phyloP scores from a whole-genome alignment of 2,888 invertebrate genomes.

The Stenchaetothrips biformis region DNA sequence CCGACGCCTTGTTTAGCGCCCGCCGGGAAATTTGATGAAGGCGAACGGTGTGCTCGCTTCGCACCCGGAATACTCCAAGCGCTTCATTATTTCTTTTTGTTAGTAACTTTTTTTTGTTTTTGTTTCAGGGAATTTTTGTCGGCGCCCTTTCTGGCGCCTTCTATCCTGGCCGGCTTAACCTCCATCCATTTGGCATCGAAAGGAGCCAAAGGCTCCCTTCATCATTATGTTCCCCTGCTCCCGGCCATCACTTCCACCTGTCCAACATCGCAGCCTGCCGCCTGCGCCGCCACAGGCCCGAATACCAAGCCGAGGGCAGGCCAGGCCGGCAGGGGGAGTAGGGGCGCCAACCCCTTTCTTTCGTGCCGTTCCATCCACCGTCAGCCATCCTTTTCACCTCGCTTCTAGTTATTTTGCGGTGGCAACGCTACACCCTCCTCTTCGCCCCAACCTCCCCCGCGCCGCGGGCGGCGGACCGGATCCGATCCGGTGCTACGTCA shows the following conservation, averaged over 20 bases:
- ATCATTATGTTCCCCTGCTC: background rate
- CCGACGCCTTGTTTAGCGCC: background rate
- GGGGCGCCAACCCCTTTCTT: background rate
- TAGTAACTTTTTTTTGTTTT: background rate
- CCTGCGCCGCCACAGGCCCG: background rate
- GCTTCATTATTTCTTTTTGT: background rate
- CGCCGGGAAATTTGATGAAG: background rate
- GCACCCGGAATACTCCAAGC: background rate
- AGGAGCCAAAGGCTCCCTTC: background rate
- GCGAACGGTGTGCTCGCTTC: background rate
- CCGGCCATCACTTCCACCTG: slow-evolving; percentile 19
- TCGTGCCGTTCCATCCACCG: background rate
- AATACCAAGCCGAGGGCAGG: background rate
- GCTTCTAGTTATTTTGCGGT: background rate
- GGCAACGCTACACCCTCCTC: no score
- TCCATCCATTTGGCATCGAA: background rate
- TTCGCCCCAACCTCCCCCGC: background rate
- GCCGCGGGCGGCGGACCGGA: background rate
- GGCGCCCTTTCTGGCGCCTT: background rate
- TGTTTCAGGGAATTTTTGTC: background rate
- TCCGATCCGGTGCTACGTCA: background rate
- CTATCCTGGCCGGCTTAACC: background rate
- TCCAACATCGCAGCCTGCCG: background rate
- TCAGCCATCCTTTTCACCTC: slow-evolving; percentile 1
- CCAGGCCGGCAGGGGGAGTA: background rate